phyloP scores from a whole-genome alignment of 2,113 vertebrate species.

The Aleadryas rufinucha region DNA sequence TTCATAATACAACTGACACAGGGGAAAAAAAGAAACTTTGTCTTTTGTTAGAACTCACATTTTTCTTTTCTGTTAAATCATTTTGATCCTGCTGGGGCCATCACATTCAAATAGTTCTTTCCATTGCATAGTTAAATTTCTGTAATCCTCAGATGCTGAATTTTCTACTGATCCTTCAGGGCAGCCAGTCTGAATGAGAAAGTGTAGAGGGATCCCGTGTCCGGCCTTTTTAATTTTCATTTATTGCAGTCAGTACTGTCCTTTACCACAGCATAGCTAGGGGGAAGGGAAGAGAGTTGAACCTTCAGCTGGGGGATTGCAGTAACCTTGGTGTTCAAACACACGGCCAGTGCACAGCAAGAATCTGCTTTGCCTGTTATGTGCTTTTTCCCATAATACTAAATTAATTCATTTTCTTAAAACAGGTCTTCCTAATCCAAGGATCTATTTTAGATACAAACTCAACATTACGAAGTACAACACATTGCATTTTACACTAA shows the following conservation, averaged over 20 bases:
- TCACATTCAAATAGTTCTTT: neutral
- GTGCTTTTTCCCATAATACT: neutral
- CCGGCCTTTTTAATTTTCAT: neutral
- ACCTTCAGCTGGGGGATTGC: neutral
- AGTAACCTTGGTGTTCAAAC: constrained; percentile 13
- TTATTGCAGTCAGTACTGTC: neutral
- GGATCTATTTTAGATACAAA: neutral
- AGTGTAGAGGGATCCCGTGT: neutral
- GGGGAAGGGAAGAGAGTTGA: constrained; percentile 15
- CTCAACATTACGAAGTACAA: neutral
- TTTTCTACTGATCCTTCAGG: neutral
- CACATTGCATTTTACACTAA: neutral
- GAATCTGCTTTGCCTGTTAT: neutral
- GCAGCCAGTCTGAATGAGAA: neutral
- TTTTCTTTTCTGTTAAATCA: neutral
- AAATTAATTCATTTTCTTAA: neutral
- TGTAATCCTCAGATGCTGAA: neutral
- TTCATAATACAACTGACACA: neutral
- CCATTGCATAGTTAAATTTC: neutral
- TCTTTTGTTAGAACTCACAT: neutral
- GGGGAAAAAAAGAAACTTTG: neutral
- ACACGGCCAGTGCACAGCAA: neutral
- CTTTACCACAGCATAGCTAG: neutral
- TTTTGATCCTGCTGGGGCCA: neutral
- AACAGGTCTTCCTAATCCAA: neutral